Conservation (phyloP, 2,113 vertebrate species). For the Psilopsiagon aymara region DNA sequence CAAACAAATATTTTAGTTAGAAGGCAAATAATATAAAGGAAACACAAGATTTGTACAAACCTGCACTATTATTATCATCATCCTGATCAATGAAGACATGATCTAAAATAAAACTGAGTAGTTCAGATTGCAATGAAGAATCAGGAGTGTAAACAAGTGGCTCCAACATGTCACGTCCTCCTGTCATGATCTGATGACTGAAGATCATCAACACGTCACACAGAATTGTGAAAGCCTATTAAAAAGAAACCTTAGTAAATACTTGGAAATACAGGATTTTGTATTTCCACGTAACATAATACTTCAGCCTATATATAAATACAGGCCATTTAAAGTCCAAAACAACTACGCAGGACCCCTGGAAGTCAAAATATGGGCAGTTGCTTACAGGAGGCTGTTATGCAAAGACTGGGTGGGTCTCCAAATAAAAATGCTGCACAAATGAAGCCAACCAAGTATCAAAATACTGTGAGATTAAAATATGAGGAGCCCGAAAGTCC, state of each 20-base stretch:
- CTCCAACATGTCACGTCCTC: constrained; percentile 93
- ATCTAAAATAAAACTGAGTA: constrained; percentile 97
- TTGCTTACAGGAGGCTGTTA: background rate
- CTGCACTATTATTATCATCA: constrained; percentile 93
- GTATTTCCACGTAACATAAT: background rate
- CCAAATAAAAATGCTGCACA: background rate
- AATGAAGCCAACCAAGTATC: background rate
- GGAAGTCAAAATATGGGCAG: background rate
- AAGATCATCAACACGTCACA: constrained; percentile 98
- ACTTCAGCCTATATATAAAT: background rate
- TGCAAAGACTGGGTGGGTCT: background rate
- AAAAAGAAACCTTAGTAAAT: constrained; percentile 12
- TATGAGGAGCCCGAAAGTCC: background rate
- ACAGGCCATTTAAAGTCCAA: background rate
- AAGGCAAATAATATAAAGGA: background rate
- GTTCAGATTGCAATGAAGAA: constrained; percentile 92
- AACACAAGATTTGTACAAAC: constrained; percentile 58
- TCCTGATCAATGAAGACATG: constrained; percentile 99
- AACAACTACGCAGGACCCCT: background rate
- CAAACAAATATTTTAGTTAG: background rate
- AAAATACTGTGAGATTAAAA: background rate
- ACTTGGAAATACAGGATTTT: background rate
- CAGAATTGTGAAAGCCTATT: constrained; percentile 95
- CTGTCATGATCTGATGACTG: constrained; percentile 98
- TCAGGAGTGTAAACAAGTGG: constrained; percentile 94